Evolutionary conservation across 2,888 invertebrate genomes (phyloP).

Genomic region (Microplitis manilae): DNA sequence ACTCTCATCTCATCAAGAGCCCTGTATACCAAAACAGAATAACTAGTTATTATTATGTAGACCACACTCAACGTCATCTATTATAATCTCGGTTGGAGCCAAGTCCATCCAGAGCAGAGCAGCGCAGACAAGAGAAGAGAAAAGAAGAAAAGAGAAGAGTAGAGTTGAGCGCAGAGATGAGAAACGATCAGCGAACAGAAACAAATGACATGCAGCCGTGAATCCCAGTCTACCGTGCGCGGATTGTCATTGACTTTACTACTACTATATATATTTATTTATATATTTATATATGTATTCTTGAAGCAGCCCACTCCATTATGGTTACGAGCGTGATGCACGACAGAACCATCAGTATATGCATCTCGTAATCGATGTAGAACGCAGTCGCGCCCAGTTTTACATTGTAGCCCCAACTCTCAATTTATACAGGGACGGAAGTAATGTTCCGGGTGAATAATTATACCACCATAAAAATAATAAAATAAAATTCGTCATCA

Average conservation of each 20-base stretch:
- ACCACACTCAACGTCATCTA: constrained; percentile 4
- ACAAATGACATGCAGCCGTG: constrained; percentile 31
- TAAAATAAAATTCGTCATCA: constrained; percentile 35
- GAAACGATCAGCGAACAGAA: constrained; percentile 20
- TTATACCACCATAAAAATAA: constrained; percentile 32
- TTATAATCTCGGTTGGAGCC: neutral
- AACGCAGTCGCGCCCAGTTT: constrained; percentile 45
- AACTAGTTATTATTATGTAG: constrained; percentile 17
- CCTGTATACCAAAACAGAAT: constrained; percentile 13
- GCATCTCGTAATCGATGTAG: constrained; percentile 10
- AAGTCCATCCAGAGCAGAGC: neutral
- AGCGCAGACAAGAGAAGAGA: too few relatives aligned
- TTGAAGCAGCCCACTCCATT: neutral
- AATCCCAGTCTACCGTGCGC: neutral
- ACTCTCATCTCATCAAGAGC: constrained; percentile 16
- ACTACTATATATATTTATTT: neutral
- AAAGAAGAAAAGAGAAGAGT: too few relatives aligned
- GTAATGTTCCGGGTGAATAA: constrained; percentile 50
- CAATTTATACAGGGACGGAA: constrained; percentile 45
- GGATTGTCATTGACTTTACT: constrained; percentile 14
- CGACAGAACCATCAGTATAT: constrained; percentile 4
- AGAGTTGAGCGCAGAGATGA: too few relatives aligned
- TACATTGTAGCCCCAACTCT: constrained; percentile 24
- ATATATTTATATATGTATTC: neutral
- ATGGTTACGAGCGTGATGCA: constrained; percentile 12